Evolutionary conservation across 2,888 invertebrate genomes (phyloP).

Genomic region (Zaprionus bogoriensis): DNA sequence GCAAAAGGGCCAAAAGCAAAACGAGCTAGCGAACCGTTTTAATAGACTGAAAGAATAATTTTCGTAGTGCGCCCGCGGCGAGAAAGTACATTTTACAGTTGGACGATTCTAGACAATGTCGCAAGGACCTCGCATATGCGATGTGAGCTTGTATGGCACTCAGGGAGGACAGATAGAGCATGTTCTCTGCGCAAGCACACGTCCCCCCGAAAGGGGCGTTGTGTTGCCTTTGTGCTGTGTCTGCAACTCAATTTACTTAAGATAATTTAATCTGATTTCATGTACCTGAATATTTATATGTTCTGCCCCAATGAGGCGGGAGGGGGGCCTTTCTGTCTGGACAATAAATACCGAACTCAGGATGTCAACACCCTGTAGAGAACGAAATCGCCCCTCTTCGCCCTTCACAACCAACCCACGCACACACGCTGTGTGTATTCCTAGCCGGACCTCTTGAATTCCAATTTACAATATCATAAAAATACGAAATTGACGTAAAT

Average conservation of each 20-base stretch:
- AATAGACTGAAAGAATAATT: conserved; percentile 59
- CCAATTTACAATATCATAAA: conserved; percentile 28
- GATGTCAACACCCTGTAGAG: conserved; percentile 44
- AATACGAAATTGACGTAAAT: conserved; percentile 28
- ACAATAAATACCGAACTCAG: conserved; percentile 22
- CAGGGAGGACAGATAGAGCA: neutral
- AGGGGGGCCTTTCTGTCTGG: conserved; percentile 20
- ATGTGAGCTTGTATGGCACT: neutral
- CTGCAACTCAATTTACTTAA: conserved; percentile 73
- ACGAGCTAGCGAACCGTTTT: conserved; percentile 57
- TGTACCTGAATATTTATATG: conserved; percentile 76
- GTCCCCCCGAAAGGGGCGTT: neutral
- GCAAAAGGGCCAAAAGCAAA: conserved; percentile 32
- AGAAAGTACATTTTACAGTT: conserved; percentile 44
- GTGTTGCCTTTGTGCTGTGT: conserved; percentile 33
- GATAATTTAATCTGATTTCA: conserved; percentile 79
- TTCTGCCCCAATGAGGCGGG: neutral
- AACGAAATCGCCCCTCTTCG: too few species aligned
- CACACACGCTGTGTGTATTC: neutral
- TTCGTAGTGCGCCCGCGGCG: conserved; percentile 51
- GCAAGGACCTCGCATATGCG: conserved; percentile 60
- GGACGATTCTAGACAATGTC: conserved; percentile 7
- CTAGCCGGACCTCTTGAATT: conserved; percentile 25
- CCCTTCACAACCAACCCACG: conserved; percentile 13
- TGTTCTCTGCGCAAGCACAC: neutral